phyloP scores from a whole-genome alignment of 2,113 vertebrate genomes.

The Colaptes auratus region DNA sequence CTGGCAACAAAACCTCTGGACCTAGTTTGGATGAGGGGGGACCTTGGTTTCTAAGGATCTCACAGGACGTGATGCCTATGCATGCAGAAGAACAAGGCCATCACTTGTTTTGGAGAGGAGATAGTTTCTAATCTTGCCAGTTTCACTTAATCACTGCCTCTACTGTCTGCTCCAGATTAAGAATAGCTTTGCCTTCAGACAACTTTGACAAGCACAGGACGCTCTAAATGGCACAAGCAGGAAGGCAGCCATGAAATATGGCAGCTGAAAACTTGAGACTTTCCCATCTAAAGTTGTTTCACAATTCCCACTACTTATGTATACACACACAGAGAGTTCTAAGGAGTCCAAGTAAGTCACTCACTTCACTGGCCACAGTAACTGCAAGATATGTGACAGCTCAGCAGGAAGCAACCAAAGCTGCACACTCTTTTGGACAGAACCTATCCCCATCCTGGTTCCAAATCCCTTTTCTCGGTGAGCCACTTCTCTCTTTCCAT shows the following conservation, averaged over 20 bases:
- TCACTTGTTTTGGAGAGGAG: rapidly evolving
- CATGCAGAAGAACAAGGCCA: not conserved
- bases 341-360: not conserved
- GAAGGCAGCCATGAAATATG: not conserved
- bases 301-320: not conserved
- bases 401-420: not conserved
- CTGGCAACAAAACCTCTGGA: not conserved
- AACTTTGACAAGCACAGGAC: not conserved
- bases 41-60: not conserved
- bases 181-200: not conserved
- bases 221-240: not conserved
- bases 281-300: not conserved
- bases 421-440: not conserved
- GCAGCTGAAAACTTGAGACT: not conserved
- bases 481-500: not conserved
- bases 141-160: not conserved
- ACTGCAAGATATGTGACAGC: not conserved
- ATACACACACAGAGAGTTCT: not conserved
- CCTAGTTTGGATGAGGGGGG: rapidly evolving
- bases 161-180: not conserved
- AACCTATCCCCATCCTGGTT: not conserved
- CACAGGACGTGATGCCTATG: not conserved
- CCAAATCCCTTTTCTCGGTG: not conserved
- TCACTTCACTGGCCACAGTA: not conserved
- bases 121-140: not conserved